phyloP scores from a whole-genome alignment of 37 sponge, comb jelly and placozoan genomes.

The Theonella swinhoei region DNA sequence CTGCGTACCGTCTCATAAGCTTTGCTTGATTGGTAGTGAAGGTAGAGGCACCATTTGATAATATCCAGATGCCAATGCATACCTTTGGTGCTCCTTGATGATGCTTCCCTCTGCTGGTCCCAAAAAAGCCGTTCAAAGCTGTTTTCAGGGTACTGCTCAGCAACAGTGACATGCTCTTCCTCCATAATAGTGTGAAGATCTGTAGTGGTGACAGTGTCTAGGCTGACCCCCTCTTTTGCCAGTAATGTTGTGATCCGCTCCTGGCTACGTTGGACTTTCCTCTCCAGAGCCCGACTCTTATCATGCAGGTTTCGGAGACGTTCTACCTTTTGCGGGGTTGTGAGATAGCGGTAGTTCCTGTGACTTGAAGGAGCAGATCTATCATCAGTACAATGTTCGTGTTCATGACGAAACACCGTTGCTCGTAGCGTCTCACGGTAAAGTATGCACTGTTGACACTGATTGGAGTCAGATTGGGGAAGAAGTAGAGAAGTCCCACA shows the following conservation, averaged over 20 bases:
- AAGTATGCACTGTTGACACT: too few species aligned
- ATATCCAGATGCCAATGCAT: constrained; percentile 56
- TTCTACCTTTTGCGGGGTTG: neutral
- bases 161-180: neutral
- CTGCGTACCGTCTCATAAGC: constrained; percentile 38
- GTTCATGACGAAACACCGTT: too few species aligned
- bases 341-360: constrained; percentile 1
- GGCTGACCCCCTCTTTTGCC: neutral
- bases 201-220: neutral
- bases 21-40: constrained; percentile 33
- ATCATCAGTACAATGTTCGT: too few species aligned
- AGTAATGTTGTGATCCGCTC: neutral
- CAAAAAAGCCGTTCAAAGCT: constrained; percentile 44
- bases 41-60: constrained; percentile 51
- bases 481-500: too few species aligned
- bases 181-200: neutral
- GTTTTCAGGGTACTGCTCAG: neutral
- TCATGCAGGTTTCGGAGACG: constrained; percentile 3
- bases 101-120: constrained; percentile 19
- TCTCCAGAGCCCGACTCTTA: neutral
- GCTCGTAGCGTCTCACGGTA: too few species aligned
- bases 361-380: too few species aligned
- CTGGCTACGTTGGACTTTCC: neutral
- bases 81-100: neutral
- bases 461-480: too few species aligned